These are phyloP conservation scores for Sinopyrophorus schimmeli DNA, from an alignment of 2,888 invertebrate genomes.

Conservation along the genomic window DNA sequence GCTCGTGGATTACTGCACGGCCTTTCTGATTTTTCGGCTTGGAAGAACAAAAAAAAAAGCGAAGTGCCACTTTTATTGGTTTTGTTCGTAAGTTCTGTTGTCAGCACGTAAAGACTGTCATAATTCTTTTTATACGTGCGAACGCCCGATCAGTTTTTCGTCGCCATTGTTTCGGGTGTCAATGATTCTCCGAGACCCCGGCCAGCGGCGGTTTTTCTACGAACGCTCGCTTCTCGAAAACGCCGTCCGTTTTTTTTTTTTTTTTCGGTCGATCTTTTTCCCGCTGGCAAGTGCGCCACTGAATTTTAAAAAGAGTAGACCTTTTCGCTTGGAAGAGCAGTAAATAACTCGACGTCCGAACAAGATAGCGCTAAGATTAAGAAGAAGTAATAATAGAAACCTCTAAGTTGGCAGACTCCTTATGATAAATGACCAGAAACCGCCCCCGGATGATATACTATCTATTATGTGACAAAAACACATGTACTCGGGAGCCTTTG, in stretches of 20 bases:
- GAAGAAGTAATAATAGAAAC: slow-evolving; percentile 41
- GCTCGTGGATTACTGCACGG: slow-evolving; percentile 41
- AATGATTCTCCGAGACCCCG: slow-evolving; percentile 12
- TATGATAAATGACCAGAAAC: slow-evolving; percentile 51
- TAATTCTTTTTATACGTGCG: slow-evolving; percentile 22
- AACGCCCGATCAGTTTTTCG: slow-evolving; percentile 12
- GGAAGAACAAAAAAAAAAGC: slow-evolving; percentile 32
- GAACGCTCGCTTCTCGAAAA: too few relatives aligned
- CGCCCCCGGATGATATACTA: slow-evolving; percentile 53
- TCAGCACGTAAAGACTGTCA: slow-evolving; percentile 21
- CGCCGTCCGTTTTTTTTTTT: too few relatives aligned
- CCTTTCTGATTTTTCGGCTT: neutral
- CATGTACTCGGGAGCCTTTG: slow-evolving; percentile 53
- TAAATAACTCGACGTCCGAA: slow-evolving; percentile 42
- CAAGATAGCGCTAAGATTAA: slow-evolving; percentile 39
- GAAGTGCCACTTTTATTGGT: slow-evolving; percentile 38
- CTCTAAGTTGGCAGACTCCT: slow-evolving; percentile 42
- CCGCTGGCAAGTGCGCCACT: too few relatives aligned
- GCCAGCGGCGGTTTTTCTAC: slow-evolving; percentile 11
- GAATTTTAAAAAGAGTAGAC: too few relatives aligned
- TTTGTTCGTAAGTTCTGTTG: slow-evolving; percentile 26
- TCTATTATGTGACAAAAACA: slow-evolving; percentile 57
- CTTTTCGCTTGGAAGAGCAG: slow-evolving; percentile 30
- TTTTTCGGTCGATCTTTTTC: too few relatives aligned
- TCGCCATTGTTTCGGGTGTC: slow-evolving; percentile 22